Percentiles rank a stretch among this genome's conserved stretches.
Conservation (phyloP, 1,140 invertebrate species). For the Capitella teleta region DNA sequence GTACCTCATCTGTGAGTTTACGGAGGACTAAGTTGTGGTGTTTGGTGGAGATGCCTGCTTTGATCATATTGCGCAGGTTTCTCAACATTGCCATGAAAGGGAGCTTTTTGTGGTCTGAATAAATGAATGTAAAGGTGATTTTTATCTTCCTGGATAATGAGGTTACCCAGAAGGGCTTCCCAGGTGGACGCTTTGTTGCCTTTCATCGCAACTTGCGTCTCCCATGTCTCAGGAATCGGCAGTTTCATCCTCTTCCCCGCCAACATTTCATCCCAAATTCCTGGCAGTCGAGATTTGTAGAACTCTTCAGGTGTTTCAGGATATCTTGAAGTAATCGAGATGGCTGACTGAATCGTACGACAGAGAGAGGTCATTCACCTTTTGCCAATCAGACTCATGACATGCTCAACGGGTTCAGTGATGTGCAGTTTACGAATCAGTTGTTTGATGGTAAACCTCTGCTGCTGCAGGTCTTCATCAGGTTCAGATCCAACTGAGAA, state of each 20-base stretch:
- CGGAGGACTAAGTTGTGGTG: conserved; percentile 37
- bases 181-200: conserved; percentile 43
- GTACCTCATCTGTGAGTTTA: conserved; percentile 39
- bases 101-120: conserved; percentile 42
- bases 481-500: conserved; percentile 17
- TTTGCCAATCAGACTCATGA: conserved; percentile 44
- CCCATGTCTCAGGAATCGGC: conserved; percentile 46
- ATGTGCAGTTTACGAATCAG: conserved; percentile 43
- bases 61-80: conserved; percentile 43
- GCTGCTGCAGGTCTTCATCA: conserved; percentile 13
- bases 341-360: not conserved
- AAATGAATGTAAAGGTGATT: not conserved
- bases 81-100: conserved; percentile 47
- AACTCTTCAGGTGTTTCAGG: conserved; percentile 39
- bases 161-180: conserved; percentile 37
- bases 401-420: conserved; percentile 38
- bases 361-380: conserved; percentile 22
- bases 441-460: conserved; percentile 39
- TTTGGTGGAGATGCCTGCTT: conserved; percentile 38
- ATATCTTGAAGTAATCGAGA: conserved; percentile 29
- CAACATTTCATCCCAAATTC: conserved; percentile 37
- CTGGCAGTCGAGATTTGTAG: conserved; percentile 37
- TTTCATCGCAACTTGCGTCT: conserved; percentile 43
- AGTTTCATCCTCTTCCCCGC: conserved; percentile 46
- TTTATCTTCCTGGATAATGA: not conserved